phyloP scores from a whole-genome alignment of 1,140 invertebrate genomes.

The Aphidius gifuensis region DNA sequence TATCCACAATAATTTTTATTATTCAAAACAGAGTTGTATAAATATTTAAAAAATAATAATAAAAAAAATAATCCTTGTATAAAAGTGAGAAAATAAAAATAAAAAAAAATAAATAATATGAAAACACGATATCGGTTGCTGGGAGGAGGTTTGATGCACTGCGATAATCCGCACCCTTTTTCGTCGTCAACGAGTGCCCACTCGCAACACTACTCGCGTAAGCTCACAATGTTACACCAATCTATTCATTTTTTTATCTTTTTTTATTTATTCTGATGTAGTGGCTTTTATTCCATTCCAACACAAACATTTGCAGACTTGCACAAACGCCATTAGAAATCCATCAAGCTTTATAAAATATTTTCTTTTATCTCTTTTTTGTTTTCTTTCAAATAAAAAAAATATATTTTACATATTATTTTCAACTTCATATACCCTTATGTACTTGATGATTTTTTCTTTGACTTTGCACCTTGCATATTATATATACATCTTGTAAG shows the following conservation, averaged over 20 bases:
- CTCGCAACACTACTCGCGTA: neutral
- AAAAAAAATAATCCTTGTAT: too few relatives aligned
- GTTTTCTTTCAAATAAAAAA: too few relatives aligned
- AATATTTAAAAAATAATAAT: too few relatives aligned
- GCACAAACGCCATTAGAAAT: neutral
- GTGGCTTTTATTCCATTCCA: too few relatives aligned
- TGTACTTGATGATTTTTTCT: conserved; percentile 9
- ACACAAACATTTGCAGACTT: neutral
- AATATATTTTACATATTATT: too few relatives aligned
- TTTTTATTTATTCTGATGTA: too few relatives aligned
- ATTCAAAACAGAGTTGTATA: too few relatives aligned
- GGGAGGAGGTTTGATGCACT: conserved; percentile 29
- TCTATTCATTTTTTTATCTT: too few relatives aligned
- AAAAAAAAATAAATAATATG: conserved; percentile 27
- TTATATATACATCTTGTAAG: conserved; percentile 12
- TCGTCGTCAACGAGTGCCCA: too few relatives aligned
- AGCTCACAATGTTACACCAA: too few relatives aligned
- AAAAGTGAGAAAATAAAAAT: neutral
- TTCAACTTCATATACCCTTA: neutral
- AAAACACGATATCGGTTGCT: conserved; percentile 31
- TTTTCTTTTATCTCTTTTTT: conserved; percentile 1
- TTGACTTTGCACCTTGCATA: conserved; percentile 21
- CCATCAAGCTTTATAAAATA: neutral
- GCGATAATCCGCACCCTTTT: conserved; percentile 24
- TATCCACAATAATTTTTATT: too few relatives aligned